Evolutionary conservation across 2,797 vertebrate genomes (phyloP), one percentile per base, ranked within the genome.

Genomic region (Sylvia borin): DNA sequence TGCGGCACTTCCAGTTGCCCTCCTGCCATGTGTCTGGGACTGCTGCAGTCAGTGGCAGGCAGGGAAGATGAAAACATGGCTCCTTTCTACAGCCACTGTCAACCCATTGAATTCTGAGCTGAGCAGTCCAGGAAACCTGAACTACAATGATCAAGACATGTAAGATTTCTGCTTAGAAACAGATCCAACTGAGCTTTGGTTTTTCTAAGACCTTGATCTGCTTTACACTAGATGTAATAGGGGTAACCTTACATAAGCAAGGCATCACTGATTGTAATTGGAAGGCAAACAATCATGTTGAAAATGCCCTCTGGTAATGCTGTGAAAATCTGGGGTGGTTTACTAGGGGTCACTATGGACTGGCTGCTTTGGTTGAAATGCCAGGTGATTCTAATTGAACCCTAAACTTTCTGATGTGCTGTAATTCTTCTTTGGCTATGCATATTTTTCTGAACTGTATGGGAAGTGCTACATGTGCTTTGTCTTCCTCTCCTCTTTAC

Each of bases 401-500:
- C 4, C 31, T 16, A 83, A 71, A 75, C 27, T 78, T 71, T 38
- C 42, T 20, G 16, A 83, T 77, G 21, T 27, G 18, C n/a, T 45
- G 5, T 43, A 61, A 50, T 80, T 83, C 34, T 88, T 86, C 38
- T n/a, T 54, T 57, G 3, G 7, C 7, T 54, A 16, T 3, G 3
- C 3, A 19, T 83, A n/a, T 36, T n/a, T 54, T 80, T 77, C 10
- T 51, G 47, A 80, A 66, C 47, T 2, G 1, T 70, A 72, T 92
- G 81, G 68, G 78, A 92, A 88, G 3, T 3, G 11, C 36, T 86
- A 27, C 40, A 20, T 48, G 16, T 51, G 16, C 32, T 82, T 55
- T 71, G 54, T 83, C 65, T 93, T 94, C 42, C 71, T 85, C 70
- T 76, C 53, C 61, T 66, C 34, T 81, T 88, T 80, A 47, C n/a